phyloP scores from a whole-genome alignment of 2,797 vertebrate genomes.

The Pelobates cultripes region DNA sequence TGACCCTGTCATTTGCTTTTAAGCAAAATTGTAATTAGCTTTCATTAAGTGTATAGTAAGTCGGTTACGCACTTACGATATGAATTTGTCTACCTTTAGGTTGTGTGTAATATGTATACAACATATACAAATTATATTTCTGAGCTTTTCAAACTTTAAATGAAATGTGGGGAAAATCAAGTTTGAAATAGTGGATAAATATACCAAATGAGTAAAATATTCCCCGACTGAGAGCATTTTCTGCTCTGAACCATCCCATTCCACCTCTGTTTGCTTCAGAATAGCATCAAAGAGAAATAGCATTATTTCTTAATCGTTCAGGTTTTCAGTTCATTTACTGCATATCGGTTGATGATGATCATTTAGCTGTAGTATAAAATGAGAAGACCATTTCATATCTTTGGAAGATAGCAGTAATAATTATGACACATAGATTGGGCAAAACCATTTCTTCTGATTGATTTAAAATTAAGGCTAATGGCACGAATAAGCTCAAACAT shows the following conservation, averaged over 20 bases:
- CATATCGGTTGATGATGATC: slow-evolving; percentile 37
- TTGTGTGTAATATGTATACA: too few species aligned
- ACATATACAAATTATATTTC: too few species aligned
- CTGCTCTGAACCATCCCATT: not conserved
- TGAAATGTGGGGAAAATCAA: too few species aligned
- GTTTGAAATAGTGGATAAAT: too few species aligned
- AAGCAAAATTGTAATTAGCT: too few species aligned
- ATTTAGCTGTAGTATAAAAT: slow-evolving; percentile 35
- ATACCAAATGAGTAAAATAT: too few species aligned
- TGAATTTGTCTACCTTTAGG: too few species aligned
- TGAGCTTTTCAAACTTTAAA: too few species aligned
- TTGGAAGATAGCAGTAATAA: slow-evolving; percentile 50
- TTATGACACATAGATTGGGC: slow-evolving; percentile 48
- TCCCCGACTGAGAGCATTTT: too few species aligned
- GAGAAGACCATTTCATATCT: slow-evolving; percentile 38
- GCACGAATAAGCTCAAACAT: slow-evolving; percentile 38
- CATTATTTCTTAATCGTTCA: slow-evolving; percentile 24
- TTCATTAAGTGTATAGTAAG: too few species aligned
- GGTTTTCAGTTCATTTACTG: slow-evolving; percentile 43
- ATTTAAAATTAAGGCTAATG: slow-evolving; percentile 54
- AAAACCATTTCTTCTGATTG: slow-evolving; percentile 51
- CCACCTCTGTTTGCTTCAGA: slow-evolving; percentile 8
- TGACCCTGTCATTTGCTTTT: too few species aligned
- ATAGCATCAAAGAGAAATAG: slow-evolving; percentile 12
- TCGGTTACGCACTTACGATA: too few species aligned